Evolutionary conservation across 2,797 vertebrate genomes (phyloP).

Genomic region (Xerus rutilus): DNA sequence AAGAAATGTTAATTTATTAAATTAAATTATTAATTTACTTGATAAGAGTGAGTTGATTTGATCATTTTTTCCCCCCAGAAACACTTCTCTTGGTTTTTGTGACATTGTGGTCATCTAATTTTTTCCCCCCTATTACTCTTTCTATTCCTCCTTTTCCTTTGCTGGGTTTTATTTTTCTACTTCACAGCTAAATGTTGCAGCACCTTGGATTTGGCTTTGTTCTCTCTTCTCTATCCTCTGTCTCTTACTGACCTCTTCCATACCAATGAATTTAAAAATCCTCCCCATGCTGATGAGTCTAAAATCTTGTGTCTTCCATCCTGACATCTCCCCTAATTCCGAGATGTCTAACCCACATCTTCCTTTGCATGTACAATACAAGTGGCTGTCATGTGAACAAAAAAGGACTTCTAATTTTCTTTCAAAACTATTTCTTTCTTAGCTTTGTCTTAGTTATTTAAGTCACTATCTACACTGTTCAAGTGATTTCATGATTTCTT

Average conservation of each 20-base stretch:
- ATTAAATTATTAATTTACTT: not conserved
- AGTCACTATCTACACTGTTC: not conserved
- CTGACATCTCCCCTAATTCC: not conserved
- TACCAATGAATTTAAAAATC: not conserved
- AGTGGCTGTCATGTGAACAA: not conserved
- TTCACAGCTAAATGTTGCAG: not conserved
- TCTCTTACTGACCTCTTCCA: not conserved
- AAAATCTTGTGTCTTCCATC: not conserved
- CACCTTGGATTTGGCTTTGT: not conserved
- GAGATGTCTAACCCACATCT: not conserved
- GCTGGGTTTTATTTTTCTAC: not conserved
- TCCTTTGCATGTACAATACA: not conserved
- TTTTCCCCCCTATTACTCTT: not conserved
- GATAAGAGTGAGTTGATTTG: not conserved
- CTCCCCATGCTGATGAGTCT: not conserved
- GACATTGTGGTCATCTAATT: not conserved
- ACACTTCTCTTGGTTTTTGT: not conserved
- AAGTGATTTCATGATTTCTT: not conserved
- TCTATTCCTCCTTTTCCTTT: not conserved
- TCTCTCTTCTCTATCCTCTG: not conserved
- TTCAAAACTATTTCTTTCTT: not conserved
- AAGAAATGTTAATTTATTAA: not conserved
- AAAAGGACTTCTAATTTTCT: conserved; percentile 24
- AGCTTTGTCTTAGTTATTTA: not conserved
- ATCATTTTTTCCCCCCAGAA: not conserved